Conservation (phyloP, 1,140 invertebrate genomes). For the Drosophila malerkotliana region DNA sequence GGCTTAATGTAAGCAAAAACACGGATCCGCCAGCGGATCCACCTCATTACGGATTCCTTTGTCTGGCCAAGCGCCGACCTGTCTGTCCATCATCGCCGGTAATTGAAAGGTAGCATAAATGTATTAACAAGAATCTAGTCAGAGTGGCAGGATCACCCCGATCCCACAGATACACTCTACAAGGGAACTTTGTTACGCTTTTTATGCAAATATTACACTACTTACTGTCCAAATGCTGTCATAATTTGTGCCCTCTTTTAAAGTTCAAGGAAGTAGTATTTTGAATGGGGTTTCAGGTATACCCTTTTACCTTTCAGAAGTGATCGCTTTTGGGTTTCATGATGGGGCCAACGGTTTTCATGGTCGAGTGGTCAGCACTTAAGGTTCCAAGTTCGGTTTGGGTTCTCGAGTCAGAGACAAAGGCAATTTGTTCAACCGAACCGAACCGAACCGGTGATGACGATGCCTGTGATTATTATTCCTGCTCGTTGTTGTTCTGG, state of each 20-base stretch:
- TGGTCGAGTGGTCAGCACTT: slow-evolving; percentile 48
- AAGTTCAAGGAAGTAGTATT: background rate
- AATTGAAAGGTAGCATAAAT: slow-evolving; percentile 61
- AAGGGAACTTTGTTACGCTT: no score
- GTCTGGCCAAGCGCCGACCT: slow-evolving; percentile 57
- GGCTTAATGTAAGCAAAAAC: slow-evolving; percentile 73
- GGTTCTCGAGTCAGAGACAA: slow-evolving; percentile 47
- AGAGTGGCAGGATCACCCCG: slow-evolving; percentile 2
- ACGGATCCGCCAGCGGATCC: slow-evolving; percentile 53
- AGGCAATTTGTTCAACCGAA: slow-evolving; percentile 67
- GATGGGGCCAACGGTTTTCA: slow-evolving; percentile 60
- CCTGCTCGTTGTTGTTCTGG: slow-evolving; percentile 19
- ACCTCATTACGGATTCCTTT: slow-evolving; percentile 71
- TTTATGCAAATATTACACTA: no score
- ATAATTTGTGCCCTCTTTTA: no score
- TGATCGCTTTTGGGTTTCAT: slow-evolving; percentile 12
- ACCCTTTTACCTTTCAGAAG: background rate
- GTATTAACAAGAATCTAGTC: slow-evolving; percentile 20
- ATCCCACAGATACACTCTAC: slow-evolving; percentile 7
- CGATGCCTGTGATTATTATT: slow-evolving; percentile 52
- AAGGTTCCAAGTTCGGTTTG: slow-evolving; percentile 27
- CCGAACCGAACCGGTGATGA: slow-evolving; percentile 39
- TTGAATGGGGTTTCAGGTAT: background rate
- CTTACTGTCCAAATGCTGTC: background rate
- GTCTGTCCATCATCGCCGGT: slow-evolving; percentile 44